A percentile compares a stretch with the other conserved stretches of the same genome.
Conservation (phyloP, 2,797 vertebrate genomes). For the Paedocypris micromegethes region DNA sequence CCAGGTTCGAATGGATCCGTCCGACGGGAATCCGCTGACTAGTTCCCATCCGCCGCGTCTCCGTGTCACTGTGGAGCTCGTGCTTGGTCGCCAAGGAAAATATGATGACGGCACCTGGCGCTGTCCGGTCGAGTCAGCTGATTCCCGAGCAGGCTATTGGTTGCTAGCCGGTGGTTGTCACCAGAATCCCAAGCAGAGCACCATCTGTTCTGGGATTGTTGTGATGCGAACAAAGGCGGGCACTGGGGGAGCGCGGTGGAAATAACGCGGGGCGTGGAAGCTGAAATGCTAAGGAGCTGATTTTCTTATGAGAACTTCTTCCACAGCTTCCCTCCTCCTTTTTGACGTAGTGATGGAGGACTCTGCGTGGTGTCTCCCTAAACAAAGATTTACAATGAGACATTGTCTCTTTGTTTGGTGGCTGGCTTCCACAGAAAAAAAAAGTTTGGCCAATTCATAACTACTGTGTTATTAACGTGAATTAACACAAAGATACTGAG, state of each 20-base stretch:
- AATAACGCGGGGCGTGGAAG: constrained; percentile 40
- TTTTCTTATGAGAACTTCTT: constrained; percentile 41
- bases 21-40: constrained; percentile 52
- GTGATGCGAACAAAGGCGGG: constrained; percentile 74
- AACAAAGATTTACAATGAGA: constrained; percentile 33
- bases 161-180: constrained; percentile 65
- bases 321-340: constrained; percentile 19
- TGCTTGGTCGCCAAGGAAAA: constrained; percentile 49
- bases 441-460: no score
- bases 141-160: constrained; percentile 68
- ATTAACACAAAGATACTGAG: no score
- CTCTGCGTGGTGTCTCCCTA: constrained; percentile 41
- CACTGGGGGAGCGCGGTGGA: constrained; percentile 51
- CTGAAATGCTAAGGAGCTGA: constrained; percentile 36
- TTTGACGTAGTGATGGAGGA: constrained; percentile 42
- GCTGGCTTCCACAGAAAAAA: neutral
- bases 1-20: constrained; percentile 47
- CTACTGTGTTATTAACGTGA: no score
- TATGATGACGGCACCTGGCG: constrained; percentile 68
- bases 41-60: constrained; percentile 33
- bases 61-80: constrained; percentile 50
- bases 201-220: constrained; percentile 74
- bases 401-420: constrained; percentile 45
- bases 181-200: constrained; percentile 58
- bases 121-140: constrained; percentile 70